These are phyloP conservation scores for Argyrosomus japonicus DNA, from an alignment of 2,113 vertebrate genomes.

Conservation along the genomic window DNA sequence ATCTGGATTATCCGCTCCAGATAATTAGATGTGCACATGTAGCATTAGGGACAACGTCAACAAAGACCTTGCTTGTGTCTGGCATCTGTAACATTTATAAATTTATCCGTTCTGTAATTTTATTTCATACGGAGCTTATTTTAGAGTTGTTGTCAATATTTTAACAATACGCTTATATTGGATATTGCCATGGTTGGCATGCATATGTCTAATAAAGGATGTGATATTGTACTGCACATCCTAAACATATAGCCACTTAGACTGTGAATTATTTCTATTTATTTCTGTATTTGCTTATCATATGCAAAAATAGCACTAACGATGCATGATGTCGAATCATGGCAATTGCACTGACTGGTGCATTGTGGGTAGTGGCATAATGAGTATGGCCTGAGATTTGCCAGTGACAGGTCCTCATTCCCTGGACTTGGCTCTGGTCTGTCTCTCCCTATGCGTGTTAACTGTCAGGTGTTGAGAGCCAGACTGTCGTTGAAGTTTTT, in stretches of 20 bases:
- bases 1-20: slow-evolving; percentile 73
- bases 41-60: slow-evolving; percentile 54
- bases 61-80: slow-evolving; percentile 48
- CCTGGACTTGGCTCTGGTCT: slow-evolving; percentile 70
- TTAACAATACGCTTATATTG: slow-evolving; percentile 12
- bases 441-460: slow-evolving; percentile 67
- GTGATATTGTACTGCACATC: slow-evolving; percentile 20
- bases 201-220: slow-evolving; percentile 28
- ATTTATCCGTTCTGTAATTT: slow-evolving; percentile 24
- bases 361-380: slow-evolving; percentile 70
- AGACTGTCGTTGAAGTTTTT: slow-evolving; percentile 63
- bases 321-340: slow-evolving; percentile 50
- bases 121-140: slow-evolving; percentile 9
- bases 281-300: slow-evolving; percentile 22
- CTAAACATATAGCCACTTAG: slow-evolving; percentile 47
- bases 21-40: slow-evolving; percentile 65
- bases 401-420: slow-evolving; percentile 70
- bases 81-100: slow-evolving; percentile 40
- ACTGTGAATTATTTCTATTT: no score
- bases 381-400: slow-evolving; percentile 66
- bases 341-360: slow-evolving; percentile 44
- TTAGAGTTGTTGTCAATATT: slow-evolving; percentile 17
- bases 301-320: slow-evolving; percentile 47
- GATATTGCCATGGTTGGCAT: slow-evolving; percentile 11
- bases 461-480: slow-evolving; percentile 76